phyloP scores from a whole-genome alignment of 2,797 vertebrate genomes.

The Enteromius trimaculatus region DNA sequence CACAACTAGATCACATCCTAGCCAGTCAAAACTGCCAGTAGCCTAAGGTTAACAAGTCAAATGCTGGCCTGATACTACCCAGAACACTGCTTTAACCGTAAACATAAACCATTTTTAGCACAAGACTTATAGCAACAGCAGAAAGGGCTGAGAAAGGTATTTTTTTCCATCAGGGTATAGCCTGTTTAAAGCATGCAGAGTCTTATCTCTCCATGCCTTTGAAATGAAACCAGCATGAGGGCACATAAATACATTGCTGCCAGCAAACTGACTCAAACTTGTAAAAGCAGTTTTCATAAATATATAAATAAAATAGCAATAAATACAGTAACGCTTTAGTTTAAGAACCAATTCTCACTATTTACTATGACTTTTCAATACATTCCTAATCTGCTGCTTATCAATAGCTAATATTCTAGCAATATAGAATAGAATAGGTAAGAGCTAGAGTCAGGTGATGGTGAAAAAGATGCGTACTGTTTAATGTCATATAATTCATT shows the following conservation, averaged over 20 bases:
- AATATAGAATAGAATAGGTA: too few relatives aligned
- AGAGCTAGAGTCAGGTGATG: too few relatives aligned
- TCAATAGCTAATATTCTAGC: background rate
- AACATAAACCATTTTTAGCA: background rate
- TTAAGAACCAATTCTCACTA: background rate
- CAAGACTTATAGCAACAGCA: slow-evolving; percentile 37
- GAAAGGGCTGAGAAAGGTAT: slow-evolving; percentile 45
- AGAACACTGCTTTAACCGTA: background rate
- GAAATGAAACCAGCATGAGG: slow-evolving; percentile 63
- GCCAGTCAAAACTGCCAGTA: background rate
- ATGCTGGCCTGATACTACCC: background rate
- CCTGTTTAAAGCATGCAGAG: slow-evolving; percentile 50
- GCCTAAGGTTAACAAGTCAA: background rate
- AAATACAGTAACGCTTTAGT: background rate
- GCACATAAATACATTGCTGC: slow-evolving; percentile 63
- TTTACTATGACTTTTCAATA: background rate
- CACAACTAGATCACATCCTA: background rate
- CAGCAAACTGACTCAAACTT: slow-evolving; percentile 12
- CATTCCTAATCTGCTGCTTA: background rate
- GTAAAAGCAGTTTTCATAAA: background rate
- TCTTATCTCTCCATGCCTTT: slow-evolving; percentile 65
- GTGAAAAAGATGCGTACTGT: too few relatives aligned
- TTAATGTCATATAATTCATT: background rate
- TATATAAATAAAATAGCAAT: background rate
- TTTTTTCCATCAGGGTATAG: slow-evolving; percentile 58